Evolutionary conservation across 2,888 invertebrate genomes (phyloP).

Genomic region (Ornithoptera alexandrae): DNA sequence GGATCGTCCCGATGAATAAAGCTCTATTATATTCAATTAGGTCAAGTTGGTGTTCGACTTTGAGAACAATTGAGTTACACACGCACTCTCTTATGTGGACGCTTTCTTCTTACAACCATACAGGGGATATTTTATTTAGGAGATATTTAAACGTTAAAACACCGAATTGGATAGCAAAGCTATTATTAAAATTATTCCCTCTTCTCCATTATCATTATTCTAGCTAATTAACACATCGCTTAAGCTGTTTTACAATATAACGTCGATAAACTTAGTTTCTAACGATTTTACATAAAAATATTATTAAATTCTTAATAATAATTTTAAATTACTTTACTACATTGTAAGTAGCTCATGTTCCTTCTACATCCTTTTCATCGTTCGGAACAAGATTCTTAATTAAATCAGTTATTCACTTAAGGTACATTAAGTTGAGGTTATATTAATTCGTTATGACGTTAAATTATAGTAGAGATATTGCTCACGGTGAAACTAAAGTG

Average conservation of each 20-base stretch:
- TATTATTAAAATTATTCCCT: constrained; percentile 45
- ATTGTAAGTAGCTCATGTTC: no score
- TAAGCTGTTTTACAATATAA: background rate
- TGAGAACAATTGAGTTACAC: constrained; percentile 75
- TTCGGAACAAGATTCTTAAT: no score
- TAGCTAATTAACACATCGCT: constrained; percentile 5
- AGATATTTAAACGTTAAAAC: constrained; percentile 62
- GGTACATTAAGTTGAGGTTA: no score
- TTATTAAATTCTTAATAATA: no score
- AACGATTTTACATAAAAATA: no score
- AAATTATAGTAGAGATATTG: constrained; percentile 12
- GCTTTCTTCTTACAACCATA: constrained; percentile 69
- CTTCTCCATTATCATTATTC: constrained; percentile 28
- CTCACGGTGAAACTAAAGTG: constrained; percentile 52
- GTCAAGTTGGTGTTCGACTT: constrained; percentile 71
- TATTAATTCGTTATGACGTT: background rate
- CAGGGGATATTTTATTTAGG: constrained; percentile 29
- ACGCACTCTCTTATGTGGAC: constrained; percentile 67
- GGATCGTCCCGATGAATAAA: constrained; percentile 65
- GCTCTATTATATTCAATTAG: constrained; percentile 78
- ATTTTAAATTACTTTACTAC: no score
- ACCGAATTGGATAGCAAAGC: constrained; percentile 54
- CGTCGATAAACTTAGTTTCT: background rate
- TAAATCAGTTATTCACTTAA: no score
- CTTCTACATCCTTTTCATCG: no score